Evolutionary conservation across 2,888 invertebrate genomes (phyloP).

Genomic region (Cephus rjabovi): DNA sequence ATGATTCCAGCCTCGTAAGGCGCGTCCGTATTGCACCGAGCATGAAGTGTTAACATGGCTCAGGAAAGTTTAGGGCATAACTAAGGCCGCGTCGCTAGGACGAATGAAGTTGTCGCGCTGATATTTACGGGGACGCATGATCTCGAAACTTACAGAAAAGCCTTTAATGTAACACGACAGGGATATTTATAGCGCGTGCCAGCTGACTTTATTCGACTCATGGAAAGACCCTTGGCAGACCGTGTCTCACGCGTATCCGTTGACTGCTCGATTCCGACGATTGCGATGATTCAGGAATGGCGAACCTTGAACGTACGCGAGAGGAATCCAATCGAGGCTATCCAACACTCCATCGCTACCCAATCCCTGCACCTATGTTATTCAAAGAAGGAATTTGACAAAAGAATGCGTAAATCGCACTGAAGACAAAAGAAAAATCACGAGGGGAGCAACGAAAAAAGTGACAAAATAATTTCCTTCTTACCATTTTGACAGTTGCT

Average conservation of each 20-base stretch:
- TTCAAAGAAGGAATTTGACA: neutral
- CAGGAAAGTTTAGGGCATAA: conserved; percentile 36
- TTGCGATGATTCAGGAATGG: neutral
- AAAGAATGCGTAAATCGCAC: neutral
- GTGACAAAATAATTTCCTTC: neutral
- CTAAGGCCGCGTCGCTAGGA: conserved; percentile 10
- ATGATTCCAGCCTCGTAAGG: conserved; percentile 45
- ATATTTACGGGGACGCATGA: conserved; percentile 30
- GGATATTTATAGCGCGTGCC: conserved; percentile 34
- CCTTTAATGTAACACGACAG: conserved; percentile 37
- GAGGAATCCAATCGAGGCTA: neutral
- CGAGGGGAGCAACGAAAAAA: neutral
- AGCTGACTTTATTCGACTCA: conserved; percentile 17
- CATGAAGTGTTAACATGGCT: conserved; percentile 27
- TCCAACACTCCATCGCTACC: neutral
- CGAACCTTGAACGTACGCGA: neutral
- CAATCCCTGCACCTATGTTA: neutral
- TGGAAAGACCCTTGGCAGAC: conserved; percentile 21
- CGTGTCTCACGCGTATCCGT: neutral
- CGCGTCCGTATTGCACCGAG: conserved; percentile 21
- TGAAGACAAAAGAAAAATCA: neutral
- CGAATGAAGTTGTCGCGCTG: conserved; percentile 35
- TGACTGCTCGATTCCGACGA: neutral
- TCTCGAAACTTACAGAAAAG: conserved; percentile 28
- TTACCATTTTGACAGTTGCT: neutral